These are phyloP conservation scores for Aplochiton taeniatus DNA, from an alignment of 2,797 vertebrate species.

Conservation along the genomic window DNA sequence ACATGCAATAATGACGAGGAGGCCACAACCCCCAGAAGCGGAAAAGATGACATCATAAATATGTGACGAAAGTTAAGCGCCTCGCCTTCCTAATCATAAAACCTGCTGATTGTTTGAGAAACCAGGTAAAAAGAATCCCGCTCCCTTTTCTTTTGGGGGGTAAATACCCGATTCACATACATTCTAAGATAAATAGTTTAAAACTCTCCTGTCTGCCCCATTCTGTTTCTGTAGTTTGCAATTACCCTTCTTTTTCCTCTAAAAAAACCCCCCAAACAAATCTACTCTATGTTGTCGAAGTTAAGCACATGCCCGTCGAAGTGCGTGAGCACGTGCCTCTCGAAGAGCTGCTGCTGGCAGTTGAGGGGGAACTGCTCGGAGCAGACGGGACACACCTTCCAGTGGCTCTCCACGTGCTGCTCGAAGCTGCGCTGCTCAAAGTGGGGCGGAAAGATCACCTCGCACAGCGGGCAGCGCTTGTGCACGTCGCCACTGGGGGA, in stretches of 20 bases:
- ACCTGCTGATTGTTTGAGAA: too few species aligned
- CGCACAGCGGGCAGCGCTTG: constrained; percentile 94
- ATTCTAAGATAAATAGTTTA: too few species aligned
- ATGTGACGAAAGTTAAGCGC: too few species aligned
- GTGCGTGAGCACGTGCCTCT: constrained; percentile 95
- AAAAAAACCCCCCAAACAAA: too few species aligned
- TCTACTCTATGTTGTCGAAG: constrained; percentile 84
- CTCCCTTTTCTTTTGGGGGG: too few species aligned
- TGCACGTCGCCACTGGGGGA: constrained; percentile 83
- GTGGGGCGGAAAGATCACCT: constrained; percentile 95
- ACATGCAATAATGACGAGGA: constrained; percentile 49
- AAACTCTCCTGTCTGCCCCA: too few species aligned
- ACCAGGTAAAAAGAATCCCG: too few species aligned
- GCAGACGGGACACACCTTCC: constrained; percentile 98
- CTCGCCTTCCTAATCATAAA: too few species aligned
- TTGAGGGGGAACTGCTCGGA: constrained; percentile 94
- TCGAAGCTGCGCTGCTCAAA: constrained; percentile 96
- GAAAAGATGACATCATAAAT: constrained; percentile 33
- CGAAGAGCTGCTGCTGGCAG: constrained; percentile 91
- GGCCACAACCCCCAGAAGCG: constrained; percentile 36
- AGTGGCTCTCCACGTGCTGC: constrained; percentile 96
- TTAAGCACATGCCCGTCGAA: constrained; percentile 93
- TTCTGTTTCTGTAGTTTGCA: too few species aligned
- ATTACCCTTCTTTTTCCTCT: too few species aligned
- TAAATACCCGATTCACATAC: too few species aligned